These are phyloP conservation scores for Pseudopodoces humilis DNA, from an alignment of 2,113 vertebrate genomes.

Conservation along the genomic window DNA sequence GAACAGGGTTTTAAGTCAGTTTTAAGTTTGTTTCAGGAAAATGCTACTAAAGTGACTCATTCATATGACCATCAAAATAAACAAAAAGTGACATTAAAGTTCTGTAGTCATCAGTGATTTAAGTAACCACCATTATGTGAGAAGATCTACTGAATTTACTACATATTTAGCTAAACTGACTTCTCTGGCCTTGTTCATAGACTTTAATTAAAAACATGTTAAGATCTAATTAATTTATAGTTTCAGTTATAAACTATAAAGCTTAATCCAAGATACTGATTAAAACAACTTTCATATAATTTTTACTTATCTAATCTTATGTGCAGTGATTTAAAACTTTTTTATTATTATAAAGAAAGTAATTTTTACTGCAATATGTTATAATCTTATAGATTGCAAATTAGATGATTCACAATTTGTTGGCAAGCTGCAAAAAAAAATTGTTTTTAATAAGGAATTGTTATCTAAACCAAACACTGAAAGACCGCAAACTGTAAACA, in stretches of 20 bases:
- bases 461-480: not conserved
- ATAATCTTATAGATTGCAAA: not conserved
- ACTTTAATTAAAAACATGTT: not conserved
- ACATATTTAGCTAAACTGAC: not conserved
- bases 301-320: not conserved
- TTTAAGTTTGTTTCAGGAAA: not conserved
- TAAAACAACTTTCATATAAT: not conserved
- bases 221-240: not conserved
- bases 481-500: not conserved
- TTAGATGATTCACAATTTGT: not conserved
- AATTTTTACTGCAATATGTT: not conserved
- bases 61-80: not conserved
- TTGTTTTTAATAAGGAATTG: not conserved
- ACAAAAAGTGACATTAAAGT: not conserved
- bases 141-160: not conserved
- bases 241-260: constrained; percentile 7
- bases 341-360: not conserved
- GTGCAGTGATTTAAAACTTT: not conserved
- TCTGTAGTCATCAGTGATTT: not conserved
- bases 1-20: not conserved
- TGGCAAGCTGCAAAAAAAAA: not conserved
- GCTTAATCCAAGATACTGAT: not conserved
- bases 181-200: not conserved
- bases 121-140: not conserved
- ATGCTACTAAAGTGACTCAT: not conserved